Percentiles rank a stretch among this genome's conserved stretches.
Conservation (phyloP, 2,113 vertebrate genomes). For the Nicator chloris region DNA sequence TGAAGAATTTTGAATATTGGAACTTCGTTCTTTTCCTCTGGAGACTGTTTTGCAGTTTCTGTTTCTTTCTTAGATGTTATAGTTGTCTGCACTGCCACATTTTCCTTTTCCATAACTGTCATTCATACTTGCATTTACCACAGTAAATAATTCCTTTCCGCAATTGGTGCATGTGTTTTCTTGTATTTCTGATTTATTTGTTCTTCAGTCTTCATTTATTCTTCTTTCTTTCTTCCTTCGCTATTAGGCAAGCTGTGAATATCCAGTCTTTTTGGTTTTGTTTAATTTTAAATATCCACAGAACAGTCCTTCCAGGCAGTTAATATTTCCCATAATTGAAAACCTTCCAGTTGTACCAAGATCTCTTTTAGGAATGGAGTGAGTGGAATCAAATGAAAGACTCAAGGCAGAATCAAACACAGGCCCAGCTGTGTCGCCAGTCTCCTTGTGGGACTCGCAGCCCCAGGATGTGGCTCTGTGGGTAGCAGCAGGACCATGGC, state of each 20-base stretch:
- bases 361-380: not conserved
- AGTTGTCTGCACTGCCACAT: not conserved
- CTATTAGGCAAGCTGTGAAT: not conserved
- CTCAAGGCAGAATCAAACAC: not conserved
- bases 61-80: not conserved
- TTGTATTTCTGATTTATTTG: not conserved
- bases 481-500: not conserved
- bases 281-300: not conserved
- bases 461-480: fast-evolving
- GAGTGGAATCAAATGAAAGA: not conserved
- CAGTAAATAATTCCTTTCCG: not conserved
- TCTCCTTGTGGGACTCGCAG: not conserved
- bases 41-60: not conserved
- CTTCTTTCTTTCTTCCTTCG: not conserved
- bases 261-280: not conserved
- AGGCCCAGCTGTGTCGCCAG: not conserved
- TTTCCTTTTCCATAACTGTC: not conserved
- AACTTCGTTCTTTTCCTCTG: not conserved
- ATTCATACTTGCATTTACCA: not conserved
- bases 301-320: not conserved
- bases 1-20: not conserved
- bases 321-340: not conserved
- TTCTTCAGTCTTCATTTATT: not conserved
- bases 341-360: not conserved
- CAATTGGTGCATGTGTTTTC: not conserved